A percentile compares a stretch with the other conserved stretches of the same genome.
Conservation (phyloP, 1,140 invertebrate genomes). For the Meteorus sp. region DNA sequence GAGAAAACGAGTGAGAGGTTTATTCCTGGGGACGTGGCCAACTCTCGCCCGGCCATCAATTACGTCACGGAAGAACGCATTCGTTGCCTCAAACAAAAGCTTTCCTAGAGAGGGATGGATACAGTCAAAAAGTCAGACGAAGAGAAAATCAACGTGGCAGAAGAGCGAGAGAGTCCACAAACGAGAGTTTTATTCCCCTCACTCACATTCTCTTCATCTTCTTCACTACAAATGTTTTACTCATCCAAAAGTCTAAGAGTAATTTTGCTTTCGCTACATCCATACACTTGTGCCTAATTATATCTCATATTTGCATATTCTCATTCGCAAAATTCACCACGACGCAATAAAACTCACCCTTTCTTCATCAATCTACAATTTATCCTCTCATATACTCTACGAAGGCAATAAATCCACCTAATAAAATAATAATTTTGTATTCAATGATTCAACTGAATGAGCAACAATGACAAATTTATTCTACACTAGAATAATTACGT, state of each 20-base stretch:
- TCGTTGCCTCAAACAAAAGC: slow-evolving; percentile 55
- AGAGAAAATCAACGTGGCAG: no score
- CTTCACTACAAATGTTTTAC: not conserved
- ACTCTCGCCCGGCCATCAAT: slow-evolving; percentile 52
- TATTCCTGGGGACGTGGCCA: not conserved
- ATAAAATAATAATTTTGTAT: no score
- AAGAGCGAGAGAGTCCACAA: no score
- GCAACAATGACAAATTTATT: slow-evolving; percentile 34
- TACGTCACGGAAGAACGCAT: slow-evolving; percentile 57
- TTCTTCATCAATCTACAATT: no score
- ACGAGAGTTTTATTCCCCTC: not conserved
- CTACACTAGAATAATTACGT: slow-evolving; percentile 48
- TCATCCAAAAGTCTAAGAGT: not conserved
- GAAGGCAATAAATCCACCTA: no score
- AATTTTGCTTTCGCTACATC: slow-evolving; percentile 20
- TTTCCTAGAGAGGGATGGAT: not conserved
- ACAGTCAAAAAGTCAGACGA: no score
- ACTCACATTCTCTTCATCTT: not conserved
- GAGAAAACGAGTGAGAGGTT: not conserved
- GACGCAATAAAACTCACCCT: no score
- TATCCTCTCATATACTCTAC: no score
- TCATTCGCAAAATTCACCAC: not conserved
- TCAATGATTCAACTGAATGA: no score
- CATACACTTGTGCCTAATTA: slow-evolving; percentile 29
- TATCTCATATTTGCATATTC: slow-evolving; percentile 31